Evolutionary conservation across 2,113 vertebrate species (phyloP).

Genomic region (Otus sunia): DNA sequence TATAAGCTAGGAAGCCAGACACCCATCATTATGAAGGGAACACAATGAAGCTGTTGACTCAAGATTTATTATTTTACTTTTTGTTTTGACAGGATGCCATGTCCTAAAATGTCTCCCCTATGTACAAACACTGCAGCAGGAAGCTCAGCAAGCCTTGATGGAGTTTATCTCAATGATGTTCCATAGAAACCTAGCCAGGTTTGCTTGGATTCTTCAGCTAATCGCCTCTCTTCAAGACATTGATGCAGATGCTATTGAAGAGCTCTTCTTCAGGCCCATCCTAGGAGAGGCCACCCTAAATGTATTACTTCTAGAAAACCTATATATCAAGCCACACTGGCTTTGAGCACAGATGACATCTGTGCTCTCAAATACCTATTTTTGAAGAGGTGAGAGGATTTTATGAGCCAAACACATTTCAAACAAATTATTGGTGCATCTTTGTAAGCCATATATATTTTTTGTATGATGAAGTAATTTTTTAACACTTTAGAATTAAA

Average conservation of each 20-base stretch:
- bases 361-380: not conserved
- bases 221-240: not conserved
- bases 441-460: not conserved
- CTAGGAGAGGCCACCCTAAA: conserved; percentile 22
- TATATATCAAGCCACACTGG: not conserved
- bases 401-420: not conserved
- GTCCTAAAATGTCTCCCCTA: conserved; percentile 30
- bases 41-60: not conserved
- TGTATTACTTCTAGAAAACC: conserved; percentile 28
- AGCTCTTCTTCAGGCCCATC: conserved; percentile 58
- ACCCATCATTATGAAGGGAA: not conserved
- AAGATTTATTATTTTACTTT: not conserved
- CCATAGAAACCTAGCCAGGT: not conserved
- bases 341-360: not conserved
- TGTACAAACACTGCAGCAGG: conserved; percentile 49
- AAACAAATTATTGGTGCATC: not conserved
- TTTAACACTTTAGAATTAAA: not conserved
- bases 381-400: not conserved
- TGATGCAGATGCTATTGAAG: not conserved
- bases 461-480: not conserved
- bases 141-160: conserved; percentile 47
- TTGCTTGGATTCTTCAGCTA: conserved; percentile 33
- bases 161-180: conserved; percentile 20
- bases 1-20: not conserved
- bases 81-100: not conserved